Evolutionary conservation across 2,113 vertebrate genomes (phyloP).

Genomic region (Rhea pennata): DNA sequence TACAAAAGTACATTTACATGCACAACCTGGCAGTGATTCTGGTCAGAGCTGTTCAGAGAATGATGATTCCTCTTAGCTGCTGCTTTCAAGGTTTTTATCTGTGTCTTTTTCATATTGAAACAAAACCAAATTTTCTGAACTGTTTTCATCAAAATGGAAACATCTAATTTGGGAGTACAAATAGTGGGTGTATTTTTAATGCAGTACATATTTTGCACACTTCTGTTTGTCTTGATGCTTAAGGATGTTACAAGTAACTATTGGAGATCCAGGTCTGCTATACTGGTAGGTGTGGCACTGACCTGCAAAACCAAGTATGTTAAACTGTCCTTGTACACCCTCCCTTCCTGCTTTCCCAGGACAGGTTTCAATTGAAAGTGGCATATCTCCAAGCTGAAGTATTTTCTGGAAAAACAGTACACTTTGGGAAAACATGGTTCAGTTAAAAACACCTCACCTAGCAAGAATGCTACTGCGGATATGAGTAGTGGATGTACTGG

Average conservation of each 20-base stretch:
- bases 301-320: not conserved
- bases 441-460: not conserved
- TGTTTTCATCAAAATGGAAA: not conserved
- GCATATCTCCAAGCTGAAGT: not conserved
- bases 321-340: not conserved
- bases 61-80: not conserved
- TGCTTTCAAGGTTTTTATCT: slow-evolving; percentile 1
- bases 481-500: not conserved
- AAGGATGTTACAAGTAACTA: not conserved
- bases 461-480: not conserved
- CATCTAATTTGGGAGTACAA: not conserved
- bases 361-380: not conserved
- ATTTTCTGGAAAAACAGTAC: not conserved
- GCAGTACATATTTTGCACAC: not conserved
- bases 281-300: not conserved
- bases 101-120: not conserved
- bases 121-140: not conserved
- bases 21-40: not conserved
- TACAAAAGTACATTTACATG: not conserved
- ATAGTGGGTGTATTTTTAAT: not conserved
- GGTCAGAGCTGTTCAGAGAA: slow-evolving; percentile 6
- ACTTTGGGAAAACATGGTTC: not conserved
- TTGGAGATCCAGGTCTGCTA: accelerated
- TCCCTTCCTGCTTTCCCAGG: not conserved
- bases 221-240: not conserved